Conservation (phyloP, 2,113 vertebrate genomes). For the Piprites chloris region DNA sequence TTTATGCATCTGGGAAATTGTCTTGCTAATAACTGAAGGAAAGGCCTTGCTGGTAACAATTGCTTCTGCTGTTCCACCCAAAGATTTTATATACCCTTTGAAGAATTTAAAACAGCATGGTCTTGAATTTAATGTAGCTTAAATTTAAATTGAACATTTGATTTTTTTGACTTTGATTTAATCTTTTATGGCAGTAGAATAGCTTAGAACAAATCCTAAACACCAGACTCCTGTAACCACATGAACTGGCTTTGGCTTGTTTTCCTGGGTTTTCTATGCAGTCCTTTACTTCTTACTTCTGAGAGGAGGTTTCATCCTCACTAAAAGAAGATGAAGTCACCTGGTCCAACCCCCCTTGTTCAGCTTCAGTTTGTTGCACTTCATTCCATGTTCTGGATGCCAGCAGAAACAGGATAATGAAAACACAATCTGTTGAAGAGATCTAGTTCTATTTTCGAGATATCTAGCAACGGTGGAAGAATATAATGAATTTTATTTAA, state of each 20-base stretch:
- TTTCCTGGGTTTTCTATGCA: background rate
- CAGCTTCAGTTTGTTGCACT: background rate
- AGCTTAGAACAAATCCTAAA: background rate
- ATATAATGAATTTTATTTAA: background rate
- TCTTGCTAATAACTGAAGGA: background rate
- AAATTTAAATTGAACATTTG: background rate
- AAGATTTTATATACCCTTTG: background rate
- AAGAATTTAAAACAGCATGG: background rate
- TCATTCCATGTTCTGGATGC: background rate
- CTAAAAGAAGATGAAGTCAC: background rate
- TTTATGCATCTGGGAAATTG: background rate
- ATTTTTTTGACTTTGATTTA: background rate
- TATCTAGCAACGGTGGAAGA: background rate
- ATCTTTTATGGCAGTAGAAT: background rate
- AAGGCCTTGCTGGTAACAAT: background rate
- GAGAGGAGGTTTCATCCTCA: background rate
- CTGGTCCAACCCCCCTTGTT: background rate
- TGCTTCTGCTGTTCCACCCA: background rate
- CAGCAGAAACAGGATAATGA: background rate
- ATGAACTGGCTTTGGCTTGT: background rate
- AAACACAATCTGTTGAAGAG: background rate
- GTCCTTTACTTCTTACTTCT: background rate
- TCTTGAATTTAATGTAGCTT: background rate
- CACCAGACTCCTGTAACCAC: background rate
- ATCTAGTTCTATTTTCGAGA: background rate